phyloP scores from a whole-genome alignment of 2,797 vertebrate species.

The Lerista edwardsae region DNA sequence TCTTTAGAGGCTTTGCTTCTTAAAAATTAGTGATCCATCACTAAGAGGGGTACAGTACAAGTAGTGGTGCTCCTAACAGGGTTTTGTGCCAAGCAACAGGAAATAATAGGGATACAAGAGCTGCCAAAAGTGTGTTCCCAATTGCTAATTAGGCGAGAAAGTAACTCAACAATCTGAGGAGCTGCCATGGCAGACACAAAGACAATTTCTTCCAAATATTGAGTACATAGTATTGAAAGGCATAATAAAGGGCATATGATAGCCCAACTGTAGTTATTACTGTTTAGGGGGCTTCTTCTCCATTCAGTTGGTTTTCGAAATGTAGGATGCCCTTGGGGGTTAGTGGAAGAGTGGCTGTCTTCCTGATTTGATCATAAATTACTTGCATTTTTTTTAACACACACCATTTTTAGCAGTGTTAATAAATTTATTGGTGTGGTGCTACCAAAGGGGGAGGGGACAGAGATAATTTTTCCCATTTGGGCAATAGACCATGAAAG shows the following conservation, averaged over 20 bases:
- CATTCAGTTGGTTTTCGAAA: constrained; percentile 2
- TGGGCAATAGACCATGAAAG: constrained; percentile 50
- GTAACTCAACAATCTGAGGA: constrained; percentile 62
- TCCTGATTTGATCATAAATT: constrained; percentile 22
- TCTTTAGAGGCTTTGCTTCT: constrained; percentile 67
- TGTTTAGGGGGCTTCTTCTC: constrained; percentile 3
- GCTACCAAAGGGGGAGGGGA: neutral
- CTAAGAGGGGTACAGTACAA: constrained; percentile 76
- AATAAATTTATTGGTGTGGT: neutral
- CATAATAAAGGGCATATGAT: constrained; percentile 46
- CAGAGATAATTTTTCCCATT: constrained; percentile 38
- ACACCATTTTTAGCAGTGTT: constrained; percentile 1
- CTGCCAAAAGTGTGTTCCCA: constrained; percentile 79
- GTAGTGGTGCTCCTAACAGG: constrained; percentile 70
- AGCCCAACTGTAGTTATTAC: constrained; percentile 54
- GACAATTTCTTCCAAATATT: constrained; percentile 70
- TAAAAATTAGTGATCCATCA: constrained; percentile 79
- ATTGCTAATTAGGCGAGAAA: constrained; percentile 79
- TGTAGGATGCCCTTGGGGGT: neutral
- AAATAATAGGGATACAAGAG: constrained; percentile 77
- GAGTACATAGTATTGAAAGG: constrained; percentile 63
- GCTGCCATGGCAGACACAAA: constrained; percentile 56
- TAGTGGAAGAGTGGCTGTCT: constrained; percentile 36
- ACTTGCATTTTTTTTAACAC: constrained; percentile 46
- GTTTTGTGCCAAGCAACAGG: constrained; percentile 73